Evolutionary conservation across 2,888 invertebrate species (phyloP), one percentile per base, ranked within the genome.

Genomic region (Pyralis farinalis): DNA sequence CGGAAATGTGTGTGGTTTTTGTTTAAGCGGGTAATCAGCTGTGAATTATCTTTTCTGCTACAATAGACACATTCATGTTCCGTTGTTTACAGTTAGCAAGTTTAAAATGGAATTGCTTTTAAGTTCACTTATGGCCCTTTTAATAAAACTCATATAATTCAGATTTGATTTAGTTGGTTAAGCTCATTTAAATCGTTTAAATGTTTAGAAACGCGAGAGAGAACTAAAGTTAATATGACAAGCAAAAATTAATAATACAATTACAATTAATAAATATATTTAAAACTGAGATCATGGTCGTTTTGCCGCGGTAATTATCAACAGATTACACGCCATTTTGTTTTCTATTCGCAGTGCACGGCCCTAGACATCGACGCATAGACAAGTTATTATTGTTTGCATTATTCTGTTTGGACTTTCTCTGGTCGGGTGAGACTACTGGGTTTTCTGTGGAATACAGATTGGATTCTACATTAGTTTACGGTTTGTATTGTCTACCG

Each of bases 391-490:
- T 56, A 50, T 49, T 62, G 56, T 64, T 61, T 57, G 48, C 42
- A 51, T 47, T 58, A 40, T 42, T 38, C 43, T 80, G 62, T 79
- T 76, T 78, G 70, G 51, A 76, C 78, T 80, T 80, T 81, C 80
- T 59, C 71, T 49, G 2, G 16, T 38, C 38, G 42, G 16, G 43
- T 42, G 37, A 47, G 66, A 74, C 77, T 75, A 70, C 72, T 66
- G 71, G 63, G 49, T 63, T 64, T 54, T 55, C 58, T 47, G 54
- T 56, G 49, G 54, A 64, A 57, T 64, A 63, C 53, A 59, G 63
- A 71, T 74, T 69, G 58, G 61, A 62, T 70, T 68, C 63, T 54
- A 52, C 51, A 49, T 52, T 53, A 52, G 55, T 58, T 56, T 61
- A 58, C 58, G 54, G 53, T 53, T 60, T 53, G 63, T 55, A 66